Evolutionary conservation across 2,888 invertebrate genomes (phyloP), one percentile per base, ranked within the genome.

Genomic region (Brenthis ino): DNA sequence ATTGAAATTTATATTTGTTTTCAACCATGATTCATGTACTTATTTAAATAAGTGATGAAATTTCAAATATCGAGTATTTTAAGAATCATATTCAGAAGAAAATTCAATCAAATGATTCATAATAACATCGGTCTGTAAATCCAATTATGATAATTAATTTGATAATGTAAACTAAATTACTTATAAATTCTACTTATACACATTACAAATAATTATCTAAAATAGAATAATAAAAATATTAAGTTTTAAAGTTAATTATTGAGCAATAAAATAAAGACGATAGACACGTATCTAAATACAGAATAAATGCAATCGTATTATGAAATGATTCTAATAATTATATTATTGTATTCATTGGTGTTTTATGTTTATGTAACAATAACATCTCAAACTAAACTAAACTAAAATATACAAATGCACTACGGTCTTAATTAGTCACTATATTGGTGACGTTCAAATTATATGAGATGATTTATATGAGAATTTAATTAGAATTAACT

Each of bases 341-440:
- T 68, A 72, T 73, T 77, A 75, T 78, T 83, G 79, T 83, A 86
- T 80, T 91, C 88, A 90, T 91, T 91, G 91, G 89, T 90, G 85
- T 76, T 76, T 73, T 67, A 75, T 70, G 61, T 60, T 69, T 76
- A 75, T 77, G 68, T 75, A 75, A 75, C 73, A 75, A 72, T 70
- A 76, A 72, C 69, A 28, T 70, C 68, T 70, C 57, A 48, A 68
- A 66, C 64, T 66, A 61, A 68, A 61, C 48, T 71, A 63, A 47
- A 57, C 33, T 68, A 66, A 48, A 69, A 73, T 72, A 61, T 72
- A 71, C 70, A 67, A 43, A 72, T 61, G 37, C 33, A 54, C 24
- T 63, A 11, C 13, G 14, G 20, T 53, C 43, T 51, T 43, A 37
- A 43, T 8, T 63, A 63, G 37, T 53, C 53, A 63, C 37, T 53